phyloP scores from a whole-genome alignment of 2,797 vertebrate genomes.

The Spinibarbus caldwelli region DNA sequence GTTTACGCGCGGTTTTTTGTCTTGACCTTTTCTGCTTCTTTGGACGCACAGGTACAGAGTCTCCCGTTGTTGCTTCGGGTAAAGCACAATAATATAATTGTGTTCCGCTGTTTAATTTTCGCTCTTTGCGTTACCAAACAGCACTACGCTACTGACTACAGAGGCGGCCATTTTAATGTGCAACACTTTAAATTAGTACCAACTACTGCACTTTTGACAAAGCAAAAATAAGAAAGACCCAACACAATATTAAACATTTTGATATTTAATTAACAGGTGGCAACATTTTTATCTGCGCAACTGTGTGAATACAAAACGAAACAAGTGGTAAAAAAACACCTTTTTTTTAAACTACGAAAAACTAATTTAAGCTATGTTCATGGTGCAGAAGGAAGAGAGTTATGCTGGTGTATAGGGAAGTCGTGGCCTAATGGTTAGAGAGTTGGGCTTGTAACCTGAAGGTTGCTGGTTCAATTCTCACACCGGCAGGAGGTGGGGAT shows the following conservation, averaged over 20 bases:
- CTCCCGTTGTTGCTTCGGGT: background rate
- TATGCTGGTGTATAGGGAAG: background rate
- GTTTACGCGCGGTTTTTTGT: too few species aligned
- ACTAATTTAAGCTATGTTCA: background rate
- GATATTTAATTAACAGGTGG: conserved; percentile 15
- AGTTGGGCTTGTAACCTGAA: too few species aligned
- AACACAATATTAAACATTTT: background rate
- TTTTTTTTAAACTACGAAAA: background rate
- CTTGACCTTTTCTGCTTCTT: background rate
- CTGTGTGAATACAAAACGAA: conserved; percentile 10
- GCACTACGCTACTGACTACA: too few species aligned
- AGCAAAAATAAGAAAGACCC: background rate
- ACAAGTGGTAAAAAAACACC: background rate
- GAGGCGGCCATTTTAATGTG: too few species aligned
- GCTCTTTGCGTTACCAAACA: background rate
- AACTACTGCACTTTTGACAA: background rate
- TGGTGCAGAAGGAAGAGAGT: background rate
- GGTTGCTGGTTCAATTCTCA: too few species aligned
- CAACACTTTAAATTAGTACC: background rate
- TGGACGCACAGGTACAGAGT: background rate
- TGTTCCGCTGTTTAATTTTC: too few species aligned
- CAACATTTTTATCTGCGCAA: background rate
- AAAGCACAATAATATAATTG: background rate
- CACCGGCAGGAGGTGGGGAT: too few species aligned
- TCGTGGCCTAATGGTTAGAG: too few species aligned